phyloP scores from a whole-genome alignment of 2,797 vertebrate genomes.

The Notoglanidium macrostoma region DNA sequence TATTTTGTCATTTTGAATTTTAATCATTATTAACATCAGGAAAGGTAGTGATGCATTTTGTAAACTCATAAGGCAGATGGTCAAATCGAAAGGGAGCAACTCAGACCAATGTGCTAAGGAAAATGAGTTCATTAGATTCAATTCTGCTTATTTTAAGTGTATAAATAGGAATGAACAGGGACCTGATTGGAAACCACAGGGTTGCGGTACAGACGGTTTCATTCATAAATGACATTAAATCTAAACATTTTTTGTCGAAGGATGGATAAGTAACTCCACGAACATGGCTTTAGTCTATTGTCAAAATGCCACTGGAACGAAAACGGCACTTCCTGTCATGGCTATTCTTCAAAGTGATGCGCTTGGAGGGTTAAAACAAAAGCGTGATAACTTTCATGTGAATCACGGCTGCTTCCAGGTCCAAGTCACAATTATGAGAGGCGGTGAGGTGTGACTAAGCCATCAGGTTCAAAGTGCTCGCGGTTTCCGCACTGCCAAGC shows the following conservation, averaged over 20 bases:
- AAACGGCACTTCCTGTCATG: neutral
- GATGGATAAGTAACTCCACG: conserved; percentile 6
- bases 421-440: conserved; percentile 45
- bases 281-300: neutral
- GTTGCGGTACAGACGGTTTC: conserved; percentile 31
- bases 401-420: conserved; percentile 34
- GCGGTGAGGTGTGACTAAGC: conserved; percentile 44
- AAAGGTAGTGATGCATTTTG: neutral
- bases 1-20: conserved; percentile 25
- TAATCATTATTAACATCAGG: conserved; percentile 18
- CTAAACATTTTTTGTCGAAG: conserved; percentile 7
- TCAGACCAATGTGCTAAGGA: conserved; percentile 8
- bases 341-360: conserved; percentile 23
- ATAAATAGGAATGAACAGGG: conserved; percentile 13
- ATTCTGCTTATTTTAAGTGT: conserved; percentile 26
- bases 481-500: conserved; percentile 42
- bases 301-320: neutral
- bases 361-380: conserved; percentile 23
- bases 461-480: conserved; percentile 50
- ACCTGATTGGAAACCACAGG: neutral
- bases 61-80: conserved; percentile 37
- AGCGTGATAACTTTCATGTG: conserved; percentile 40
- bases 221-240: conserved; percentile 7
- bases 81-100: conserved; percentile 30
- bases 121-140: conserved; percentile 21